phyloP scores from a whole-genome alignment of 1,140 invertebrate genomes.

The Philotrypesis tridentata region DNA sequence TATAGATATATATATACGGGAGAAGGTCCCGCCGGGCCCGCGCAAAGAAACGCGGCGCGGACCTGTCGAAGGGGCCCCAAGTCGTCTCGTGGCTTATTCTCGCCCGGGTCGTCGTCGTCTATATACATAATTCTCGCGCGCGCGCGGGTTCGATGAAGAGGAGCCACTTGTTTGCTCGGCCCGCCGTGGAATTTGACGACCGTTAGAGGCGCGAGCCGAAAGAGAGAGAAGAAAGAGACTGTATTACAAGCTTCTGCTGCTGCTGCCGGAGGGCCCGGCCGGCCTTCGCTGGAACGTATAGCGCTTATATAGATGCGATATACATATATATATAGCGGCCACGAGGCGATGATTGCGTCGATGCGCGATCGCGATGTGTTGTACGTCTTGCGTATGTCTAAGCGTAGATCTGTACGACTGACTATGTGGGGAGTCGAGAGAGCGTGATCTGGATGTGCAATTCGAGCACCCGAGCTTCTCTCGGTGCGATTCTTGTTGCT shows the following conservation, averaged over 20 bases:
- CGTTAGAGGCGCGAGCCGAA: constrained; percentile 17
- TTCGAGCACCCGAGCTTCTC: not conserved
- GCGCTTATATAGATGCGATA: too few relatives aligned
- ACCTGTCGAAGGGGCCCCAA: not conserved
- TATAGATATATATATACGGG: not conserved
- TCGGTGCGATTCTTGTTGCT: not conserved
- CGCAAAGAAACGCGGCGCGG: not conserved
- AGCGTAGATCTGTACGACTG: not conserved
- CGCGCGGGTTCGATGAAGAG: too few relatives aligned
- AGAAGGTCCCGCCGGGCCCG: too few relatives aligned
- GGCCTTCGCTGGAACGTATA: not conserved
- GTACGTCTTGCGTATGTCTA: too few relatives aligned
- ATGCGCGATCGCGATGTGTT: too few relatives aligned
- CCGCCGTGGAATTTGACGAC: constrained; percentile 19
- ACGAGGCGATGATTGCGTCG: not conserved
- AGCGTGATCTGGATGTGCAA: constrained; percentile 8
- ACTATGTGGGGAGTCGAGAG: too few relatives aligned
- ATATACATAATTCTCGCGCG: too few relatives aligned
- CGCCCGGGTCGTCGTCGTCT: too few relatives aligned
- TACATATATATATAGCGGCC: too few relatives aligned
- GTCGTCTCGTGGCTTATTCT: not conserved
- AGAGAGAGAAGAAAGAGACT: not conserved
- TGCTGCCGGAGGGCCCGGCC: not conserved
- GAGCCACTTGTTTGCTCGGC: constrained; percentile 17
- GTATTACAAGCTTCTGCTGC: too few relatives aligned